Conservation (phyloP, 2,113 vertebrate species). For the Emydocephalus ijimae region DNA sequence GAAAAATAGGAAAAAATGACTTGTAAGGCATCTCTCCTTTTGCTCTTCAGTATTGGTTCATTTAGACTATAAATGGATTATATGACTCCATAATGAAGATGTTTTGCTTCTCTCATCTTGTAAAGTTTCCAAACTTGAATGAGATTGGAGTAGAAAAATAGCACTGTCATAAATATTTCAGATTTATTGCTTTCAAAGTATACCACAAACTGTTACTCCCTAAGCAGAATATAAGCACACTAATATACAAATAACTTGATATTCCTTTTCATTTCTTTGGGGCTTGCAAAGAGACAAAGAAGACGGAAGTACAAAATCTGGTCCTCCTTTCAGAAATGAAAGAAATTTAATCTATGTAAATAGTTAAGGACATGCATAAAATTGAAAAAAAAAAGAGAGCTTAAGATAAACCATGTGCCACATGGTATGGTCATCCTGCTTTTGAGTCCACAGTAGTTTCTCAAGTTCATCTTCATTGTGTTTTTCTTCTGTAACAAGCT, state of each 20-base stretch:
- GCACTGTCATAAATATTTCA: constrained; percentile 46
- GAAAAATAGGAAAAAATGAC: constrained; percentile 39
- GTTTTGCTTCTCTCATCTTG: constrained; percentile 43
- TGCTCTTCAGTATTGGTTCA: constrained; percentile 44
- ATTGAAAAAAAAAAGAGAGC: background rate
- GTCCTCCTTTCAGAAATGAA: background rate
- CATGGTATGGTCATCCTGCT: background rate
- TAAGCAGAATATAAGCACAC: background rate
- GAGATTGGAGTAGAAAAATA: constrained; percentile 44
- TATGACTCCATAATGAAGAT: constrained; percentile 28
- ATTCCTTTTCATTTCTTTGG: background rate
- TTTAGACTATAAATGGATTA: constrained; percentile 55
- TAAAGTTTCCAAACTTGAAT: constrained; percentile 32
- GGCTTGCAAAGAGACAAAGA: background rate
- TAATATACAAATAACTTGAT: background rate
- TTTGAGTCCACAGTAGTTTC: background rate
- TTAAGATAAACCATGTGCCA: background rate
- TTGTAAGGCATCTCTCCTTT: constrained; percentile 38
- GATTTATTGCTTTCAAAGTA: constrained; percentile 22
- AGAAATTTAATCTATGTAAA: fast-evolving
- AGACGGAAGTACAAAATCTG: background rate
- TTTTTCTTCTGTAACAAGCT: background rate
- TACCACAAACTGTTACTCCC: background rate
- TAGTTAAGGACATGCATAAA: constrained; percentile 17
- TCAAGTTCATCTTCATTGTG: background rate